These are phyloP conservation scores for Dyspetes luteomarginatus DNA, from an alignment of 2,888 invertebrate species.

Conservation along the genomic window DNA sequence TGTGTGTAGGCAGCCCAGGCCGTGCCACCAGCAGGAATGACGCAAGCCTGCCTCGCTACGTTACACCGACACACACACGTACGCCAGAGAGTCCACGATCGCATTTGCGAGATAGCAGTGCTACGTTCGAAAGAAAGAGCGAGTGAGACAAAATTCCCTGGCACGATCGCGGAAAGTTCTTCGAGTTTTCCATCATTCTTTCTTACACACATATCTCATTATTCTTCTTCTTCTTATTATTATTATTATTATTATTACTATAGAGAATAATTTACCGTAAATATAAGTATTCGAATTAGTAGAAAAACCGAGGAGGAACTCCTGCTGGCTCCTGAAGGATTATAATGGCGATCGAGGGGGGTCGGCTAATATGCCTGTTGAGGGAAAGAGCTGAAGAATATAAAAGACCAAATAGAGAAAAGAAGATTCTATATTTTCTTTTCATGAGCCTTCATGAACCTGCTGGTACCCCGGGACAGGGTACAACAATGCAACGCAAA, in stretches of 20 bases:
- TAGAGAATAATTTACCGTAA: constrained; percentile 30
- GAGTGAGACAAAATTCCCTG: constrained; percentile 30
- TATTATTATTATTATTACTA: constrained; percentile 40
- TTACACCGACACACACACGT: background rate
- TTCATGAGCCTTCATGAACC: constrained; percentile 61
- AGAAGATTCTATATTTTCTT: constrained; percentile 55
- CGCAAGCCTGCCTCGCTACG: constrained; percentile 58
- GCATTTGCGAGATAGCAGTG: constrained; percentile 36
- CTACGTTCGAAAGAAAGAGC: constrained; percentile 10
- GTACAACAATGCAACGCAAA: constrained; percentile 56
- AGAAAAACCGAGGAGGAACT: constrained; percentile 38
- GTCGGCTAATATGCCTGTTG: constrained; percentile 36
- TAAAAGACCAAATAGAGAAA: constrained; percentile 22
- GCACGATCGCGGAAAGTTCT: constrained; percentile 57
- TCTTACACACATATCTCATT: too few relatives aligned
- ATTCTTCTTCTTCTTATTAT: too few relatives aligned
- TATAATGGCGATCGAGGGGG: constrained; percentile 27
- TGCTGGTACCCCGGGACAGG: constrained; percentile 58
- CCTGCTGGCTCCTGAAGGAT: constrained; percentile 55
- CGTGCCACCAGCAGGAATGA: constrained; percentile 63
- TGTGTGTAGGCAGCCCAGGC: constrained; percentile 63
- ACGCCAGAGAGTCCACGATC: constrained; percentile 10
- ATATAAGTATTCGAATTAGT: constrained; percentile 57
- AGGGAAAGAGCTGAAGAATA: background rate
- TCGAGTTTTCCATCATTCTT: constrained; percentile 41